phyloP scores from a whole-genome alignment of 2,888 invertebrate genomes.

The Ochropacha duplaris region DNA sequence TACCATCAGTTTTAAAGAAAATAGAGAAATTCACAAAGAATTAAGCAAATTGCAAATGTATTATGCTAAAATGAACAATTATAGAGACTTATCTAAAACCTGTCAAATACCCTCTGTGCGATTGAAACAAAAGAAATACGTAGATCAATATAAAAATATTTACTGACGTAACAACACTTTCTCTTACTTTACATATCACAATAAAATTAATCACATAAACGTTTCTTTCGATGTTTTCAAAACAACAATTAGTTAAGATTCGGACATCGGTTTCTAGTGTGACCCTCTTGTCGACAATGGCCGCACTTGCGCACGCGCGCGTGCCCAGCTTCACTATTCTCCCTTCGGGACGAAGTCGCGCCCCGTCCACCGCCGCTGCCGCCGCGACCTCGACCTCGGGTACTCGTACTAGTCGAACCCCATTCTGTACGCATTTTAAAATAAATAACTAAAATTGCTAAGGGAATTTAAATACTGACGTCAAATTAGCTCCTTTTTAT shows the following conservation, averaged over 20 bases:
- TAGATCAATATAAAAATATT: not conserved
- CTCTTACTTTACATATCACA: not conserved
- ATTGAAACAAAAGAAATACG: not conserved
- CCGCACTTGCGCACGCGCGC: conserved; percentile 85
- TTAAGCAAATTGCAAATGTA: no score
- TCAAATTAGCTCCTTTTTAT: no score
- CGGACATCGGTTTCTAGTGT: conserved; percentile 84
- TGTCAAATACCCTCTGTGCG: no score
- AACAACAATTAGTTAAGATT: conserved; percentile 17
- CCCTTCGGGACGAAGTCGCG: conserved; percentile 14
- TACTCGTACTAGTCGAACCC: not conserved
- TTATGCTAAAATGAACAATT: no score
- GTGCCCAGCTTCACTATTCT: conserved; percentile 20
- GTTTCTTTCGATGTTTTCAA: not conserved
- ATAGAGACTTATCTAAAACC: no score
- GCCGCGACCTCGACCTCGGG: conserved; percentile 43
- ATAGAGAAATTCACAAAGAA: no score
- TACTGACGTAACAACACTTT: not conserved
- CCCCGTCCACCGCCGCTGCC: conserved; percentile 30
- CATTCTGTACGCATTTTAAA: not conserved
- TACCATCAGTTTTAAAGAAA: no score
- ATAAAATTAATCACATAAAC: not conserved
- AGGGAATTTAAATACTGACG: no score
- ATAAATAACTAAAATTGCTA: not conserved
- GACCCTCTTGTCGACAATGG: conserved; percentile 88